Evolutionary conservation across 2,888 invertebrate species (phyloP), one percentile per base, ranked within the genome.

Genomic region (Pecten maximus): DNA sequence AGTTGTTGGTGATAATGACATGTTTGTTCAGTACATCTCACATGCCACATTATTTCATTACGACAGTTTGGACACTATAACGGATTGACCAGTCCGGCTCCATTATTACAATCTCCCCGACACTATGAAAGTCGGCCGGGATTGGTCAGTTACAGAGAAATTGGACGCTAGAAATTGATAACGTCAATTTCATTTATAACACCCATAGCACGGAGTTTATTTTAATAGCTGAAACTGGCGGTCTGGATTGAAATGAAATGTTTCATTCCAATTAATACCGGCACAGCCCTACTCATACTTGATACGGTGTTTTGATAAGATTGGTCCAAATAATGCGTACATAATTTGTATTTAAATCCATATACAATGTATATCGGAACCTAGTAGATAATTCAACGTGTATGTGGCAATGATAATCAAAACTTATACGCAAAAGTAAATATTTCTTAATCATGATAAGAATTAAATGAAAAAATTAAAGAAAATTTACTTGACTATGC

Each of bases 1-100:
- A 35, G 35, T 35, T 74, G 28, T 8, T 28, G 35, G 15, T 35
- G 74, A 28, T 74, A 74, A 28, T 74, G 35, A 35, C 74, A 28
- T 74, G 74, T 74, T 74, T 35, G 74, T 74, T 74, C 74, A 74
- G 74, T 74, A 74, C 74, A 74, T 74, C 35, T 74, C 74, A 74
- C 28, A 35, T 74, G 74, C 74, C 74, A 74, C 19, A 74, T 74
- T 74, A 74, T 35, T 74, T 74, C 74, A 74, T 74, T 74, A 74
- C 74, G 74, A 74, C 74, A 74, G 74, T 28, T 74, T 35, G 74
- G 74, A 74, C 74, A 74, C 28, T 74, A 74, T 74, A 74, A 74
- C 74, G 74, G 74, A 74, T 74, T 74, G 74, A 74, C 74, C 74
- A 74, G 74, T 74, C 74, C 74, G 35, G 74, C 74, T 74, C 12